Base-by-base conservation (phyloP, 2,113 vertebrate genomes). In the Lanius collurio region DNA sequence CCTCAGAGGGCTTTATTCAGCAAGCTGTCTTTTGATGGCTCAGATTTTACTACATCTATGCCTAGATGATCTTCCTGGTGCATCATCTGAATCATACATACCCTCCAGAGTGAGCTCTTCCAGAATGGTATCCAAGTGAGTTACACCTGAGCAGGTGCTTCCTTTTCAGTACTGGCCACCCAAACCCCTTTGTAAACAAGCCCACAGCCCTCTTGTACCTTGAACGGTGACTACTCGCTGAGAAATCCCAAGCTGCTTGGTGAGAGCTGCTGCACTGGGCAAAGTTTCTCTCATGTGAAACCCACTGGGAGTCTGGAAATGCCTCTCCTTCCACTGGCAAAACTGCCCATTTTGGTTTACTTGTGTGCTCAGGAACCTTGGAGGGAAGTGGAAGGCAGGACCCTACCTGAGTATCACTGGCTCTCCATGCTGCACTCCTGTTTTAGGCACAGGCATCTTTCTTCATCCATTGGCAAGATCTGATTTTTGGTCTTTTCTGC, bases 21-120 rank as follows among this genome's bases (percentile, higher is more conserved):
- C 10, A 84, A 89, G 71, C 31, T 63, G 18, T 44, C 39, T 52
- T 84, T 52, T 81, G 37, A 31, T 41, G 39, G 30, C 30, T 75
- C 60, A 60, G n/a, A 56, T 60, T 90, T 83, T 23, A 28, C 31
- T 53, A 15, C 26, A 12, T 23, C 55, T 73, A 20, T 35, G 28
- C 47, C 27, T 50, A 35, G 27, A 60, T 22, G 52, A 82, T 5
- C 27, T 71, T 91, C 14, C 22, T 82, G 49, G 22, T 85, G 19
- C 31, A 68, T 49, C 37, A 50, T 12, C 26, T 39, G 67, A 37
- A 39, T 47, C 26, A 24, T 3, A 57, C 0, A 0, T 37, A 65
- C 26, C 42, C 30, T 74, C 14, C 28, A 41, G 35, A 65, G 6
- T 3, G 1, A 21, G 13, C 42, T 78, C 41, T 47, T 26, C 16